A percentile compares a stretch with the other conserved stretches of the same genome.
Conservation (phyloP, 2,888 invertebrate genomes). For the Philonicus albiceps region DNA sequence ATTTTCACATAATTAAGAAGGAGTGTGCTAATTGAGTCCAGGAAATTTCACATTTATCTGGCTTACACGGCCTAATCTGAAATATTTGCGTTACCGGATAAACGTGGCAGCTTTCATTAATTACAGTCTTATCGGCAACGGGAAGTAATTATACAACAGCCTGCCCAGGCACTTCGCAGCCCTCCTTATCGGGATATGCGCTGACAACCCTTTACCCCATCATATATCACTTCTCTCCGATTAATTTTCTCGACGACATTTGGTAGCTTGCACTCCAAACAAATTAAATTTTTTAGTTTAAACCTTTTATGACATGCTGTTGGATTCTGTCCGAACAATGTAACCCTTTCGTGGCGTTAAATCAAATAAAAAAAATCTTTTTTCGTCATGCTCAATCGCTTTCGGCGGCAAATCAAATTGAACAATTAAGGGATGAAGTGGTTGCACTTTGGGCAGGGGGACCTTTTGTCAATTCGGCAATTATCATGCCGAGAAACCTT, state of each 20-base stretch:
- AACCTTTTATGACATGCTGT: conserved; percentile 33
- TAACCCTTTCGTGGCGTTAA: conserved; percentile 46
- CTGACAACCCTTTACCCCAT: conserved; percentile 41
- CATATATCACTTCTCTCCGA: conserved; percentile 64
- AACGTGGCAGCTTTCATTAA: conserved; percentile 43
- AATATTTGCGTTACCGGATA: conserved; percentile 42
- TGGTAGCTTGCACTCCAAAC: conserved; percentile 51
- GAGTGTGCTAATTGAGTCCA: background rate
- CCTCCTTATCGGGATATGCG: background rate
- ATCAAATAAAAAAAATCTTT: conserved; percentile 47
- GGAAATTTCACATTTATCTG: conserved; percentile 41
- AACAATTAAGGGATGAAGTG: conserved; percentile 49
- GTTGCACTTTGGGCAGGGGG: conserved; percentile 13
- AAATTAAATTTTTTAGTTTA: conserved; percentile 45
- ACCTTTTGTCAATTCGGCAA: background rate
- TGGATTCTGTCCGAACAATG: conserved; percentile 21
- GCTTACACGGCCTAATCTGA: conserved; percentile 41
- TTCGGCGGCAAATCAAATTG: conserved; percentile 45
- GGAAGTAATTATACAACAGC: conserved; percentile 20
- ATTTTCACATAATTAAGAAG: background rate
- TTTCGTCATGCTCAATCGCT: conserved; percentile 46
- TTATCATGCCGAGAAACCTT: background rate
- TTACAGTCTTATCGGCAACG: conserved; percentile 45
- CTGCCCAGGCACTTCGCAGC: conserved; percentile 18
- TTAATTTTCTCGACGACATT: conserved; percentile 64